These are phyloP conservation scores for Lucifuga dentata DNA, from an alignment of 2,113 vertebrate genomes.

Conservation along the genomic window DNA sequence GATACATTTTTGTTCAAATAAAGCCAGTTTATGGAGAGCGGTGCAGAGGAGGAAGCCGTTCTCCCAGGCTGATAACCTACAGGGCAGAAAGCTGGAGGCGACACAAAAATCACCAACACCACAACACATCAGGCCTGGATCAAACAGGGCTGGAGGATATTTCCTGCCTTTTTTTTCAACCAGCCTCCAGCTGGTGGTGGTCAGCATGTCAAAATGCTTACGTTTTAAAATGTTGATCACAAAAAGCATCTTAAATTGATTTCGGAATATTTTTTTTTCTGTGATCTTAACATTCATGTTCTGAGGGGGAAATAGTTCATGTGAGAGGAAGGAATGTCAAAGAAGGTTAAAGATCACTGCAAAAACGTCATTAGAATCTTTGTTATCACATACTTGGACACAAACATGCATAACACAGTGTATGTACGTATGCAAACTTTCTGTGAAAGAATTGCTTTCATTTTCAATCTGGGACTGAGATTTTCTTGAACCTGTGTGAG, in stretches of 20 bases:
- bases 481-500: conserved; percentile 19
- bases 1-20: conserved; percentile 2
- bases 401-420: conserved; percentile 4
- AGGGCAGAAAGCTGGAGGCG: conserved; percentile 28
- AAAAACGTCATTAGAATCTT: conserved; percentile 63
- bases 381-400: conserved; percentile 54
- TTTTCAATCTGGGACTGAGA: too few species aligned
- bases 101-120: conserved; percentile 38
- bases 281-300: background rate
- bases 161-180: conserved; percentile 27
- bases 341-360: conserved; percentile 58
- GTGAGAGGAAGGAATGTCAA: conserved; percentile 43
- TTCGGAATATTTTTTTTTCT: background rate
- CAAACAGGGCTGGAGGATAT: conserved; percentile 8
- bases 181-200: background rate
- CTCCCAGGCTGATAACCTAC: conserved; percentile 57
- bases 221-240: background rate
- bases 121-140: conserved; percentile 20
- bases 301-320: conserved; percentile 1
- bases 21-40: conserved; percentile 14
- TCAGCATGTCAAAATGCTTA: background rate
- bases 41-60: conserved; percentile 39
- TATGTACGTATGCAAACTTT: background rate
- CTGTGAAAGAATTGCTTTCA: conserved; percentile 4
- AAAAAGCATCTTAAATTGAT: background rate